Base-by-base conservation (phyloP, 2,797 vertebrate species). In the Setipinna tenuifilis region DNA sequence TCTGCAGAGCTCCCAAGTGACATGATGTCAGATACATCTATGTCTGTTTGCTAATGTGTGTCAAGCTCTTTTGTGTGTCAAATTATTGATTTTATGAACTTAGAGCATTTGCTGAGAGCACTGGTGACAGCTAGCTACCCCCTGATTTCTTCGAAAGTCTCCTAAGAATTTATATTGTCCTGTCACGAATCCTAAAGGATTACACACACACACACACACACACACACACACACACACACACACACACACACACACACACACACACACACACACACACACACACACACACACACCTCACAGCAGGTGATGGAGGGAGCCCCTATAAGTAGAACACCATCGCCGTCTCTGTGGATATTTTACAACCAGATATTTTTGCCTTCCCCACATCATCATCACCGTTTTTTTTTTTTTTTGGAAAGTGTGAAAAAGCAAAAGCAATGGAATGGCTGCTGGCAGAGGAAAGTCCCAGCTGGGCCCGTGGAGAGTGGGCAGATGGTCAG, bases 401-500 rank as follows among this genome's bases (percentile, higher is more conserved):
- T 25, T 78, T 78, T 78, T 14, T 75, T 75, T 75, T 28, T 54
- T 54, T 9, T 9, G 50, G 54, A 35, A 82, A 82, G 83, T 84
- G 62, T 84, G 50, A 81, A 84, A 46, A 84, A 46, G 81, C 68
- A 54, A 54, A 54, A 54, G 14, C 7, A 54, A 9, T n/a, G n/a
- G n/a, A n/a, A 9, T 28, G 31, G 19, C 17, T 61, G 44, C 91
- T 92, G 92, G 91, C 92, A 89, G 81, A 90, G 88, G 84, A 87
- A 87, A 88, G 85, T 78, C 61, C 17, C 19, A 57, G 75, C 84
- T 88, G 89, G 91, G 91, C 93, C 93, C 92, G 91, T 86, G 88
- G 92, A 92, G 88, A 85, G 84, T 89, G 88, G 93, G 89, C 93
- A 95, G 94, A 95, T 94, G 93, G 94, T 92, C 91, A 90, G 84